Evolutionary conservation across 2,888 invertebrate species (phyloP), one percentile per base, ranked within the genome.

Genomic region (Diachrysia chrysitis): DNA sequence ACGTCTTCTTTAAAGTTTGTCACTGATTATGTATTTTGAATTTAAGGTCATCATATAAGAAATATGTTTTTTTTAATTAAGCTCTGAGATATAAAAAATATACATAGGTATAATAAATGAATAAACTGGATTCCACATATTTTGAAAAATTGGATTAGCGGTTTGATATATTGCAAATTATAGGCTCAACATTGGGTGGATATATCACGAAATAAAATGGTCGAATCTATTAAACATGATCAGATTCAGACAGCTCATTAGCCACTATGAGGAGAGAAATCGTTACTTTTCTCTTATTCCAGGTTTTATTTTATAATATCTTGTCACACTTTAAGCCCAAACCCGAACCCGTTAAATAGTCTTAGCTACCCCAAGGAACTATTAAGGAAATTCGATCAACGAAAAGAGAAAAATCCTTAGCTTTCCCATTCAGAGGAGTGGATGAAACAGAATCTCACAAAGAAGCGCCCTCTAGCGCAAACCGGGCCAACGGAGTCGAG

Each of bases 331-430:
- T 51, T 19, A 21, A 51, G 16, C 3, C 7, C 6, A 7, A 66
- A 67, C 74, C 58, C 54, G 29, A 61, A 63, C 51, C 5, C 21
- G 42, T 42, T 42, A n/a, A 42, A 42, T 42, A 42, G 42, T 5
- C 60, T 53, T 58, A 73, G 42, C 21, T 61, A 25, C 58, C 35
- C 54, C 21, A 64, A 63, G 48, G 70, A 79, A 77, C 74, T 73
- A 79, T 74, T 71, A 74, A 74, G 60, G 66, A 73, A 82, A 80
- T 79, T 66, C 71, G 74, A 79, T 76, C 60, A 57, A 62, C 6
- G 19, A 58, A 59, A 63, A 57, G n/a, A 57, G 14, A 62, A 68
- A 80, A 71, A 57, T 46, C 37, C 63, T 55, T 25, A 10, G 35
- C 55, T 46, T 68, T 71, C 64, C 54, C 55, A 70, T 57, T 76